Conservation (phyloP, 2,113 vertebrate species). For the Circaetus gallicus region DNA sequence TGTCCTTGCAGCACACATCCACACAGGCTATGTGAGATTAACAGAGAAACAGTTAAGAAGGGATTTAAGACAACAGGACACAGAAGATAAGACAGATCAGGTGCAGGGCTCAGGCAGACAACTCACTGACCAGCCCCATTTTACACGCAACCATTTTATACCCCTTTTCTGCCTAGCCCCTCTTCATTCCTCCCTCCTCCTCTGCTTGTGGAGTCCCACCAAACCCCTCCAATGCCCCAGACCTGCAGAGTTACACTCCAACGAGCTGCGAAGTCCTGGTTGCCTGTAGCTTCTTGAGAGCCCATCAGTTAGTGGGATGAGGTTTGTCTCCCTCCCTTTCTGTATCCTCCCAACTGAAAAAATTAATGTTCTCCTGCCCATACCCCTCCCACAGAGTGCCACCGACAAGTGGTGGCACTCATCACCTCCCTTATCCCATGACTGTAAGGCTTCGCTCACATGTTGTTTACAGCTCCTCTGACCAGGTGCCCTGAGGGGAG, state of each 20-base stretch:
- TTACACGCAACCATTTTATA: not conserved
- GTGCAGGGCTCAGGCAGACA: not conserved
- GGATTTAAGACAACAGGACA: not conserved
- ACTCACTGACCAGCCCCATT: not conserved
- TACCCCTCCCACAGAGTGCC: not conserved
- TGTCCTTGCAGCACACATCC: not conserved
- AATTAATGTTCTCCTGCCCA: not conserved
- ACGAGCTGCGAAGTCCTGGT: not conserved
- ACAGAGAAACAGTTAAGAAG: fast-evolving
- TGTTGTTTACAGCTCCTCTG: not conserved
- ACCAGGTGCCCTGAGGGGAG: too few species aligned
- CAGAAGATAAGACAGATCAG: not conserved
- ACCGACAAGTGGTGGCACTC: too few species aligned
- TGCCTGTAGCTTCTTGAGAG: not conserved
- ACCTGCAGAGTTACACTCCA: not conserved
- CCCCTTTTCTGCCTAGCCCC: not conserved
- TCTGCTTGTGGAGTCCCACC: not conserved
- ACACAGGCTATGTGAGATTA: not conserved
- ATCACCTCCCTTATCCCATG: not conserved
- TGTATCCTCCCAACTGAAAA: not conserved
- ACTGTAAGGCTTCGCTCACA: fast-evolving
- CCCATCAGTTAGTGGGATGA: not conserved
- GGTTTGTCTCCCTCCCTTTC: not conserved
- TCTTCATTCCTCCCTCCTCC: not conserved
- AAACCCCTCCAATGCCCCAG: not conserved